These are phyloP conservation scores for Aricia artaxerxes DNA, from an alignment of 2,888 invertebrate species.

Conservation along the genomic window DNA sequence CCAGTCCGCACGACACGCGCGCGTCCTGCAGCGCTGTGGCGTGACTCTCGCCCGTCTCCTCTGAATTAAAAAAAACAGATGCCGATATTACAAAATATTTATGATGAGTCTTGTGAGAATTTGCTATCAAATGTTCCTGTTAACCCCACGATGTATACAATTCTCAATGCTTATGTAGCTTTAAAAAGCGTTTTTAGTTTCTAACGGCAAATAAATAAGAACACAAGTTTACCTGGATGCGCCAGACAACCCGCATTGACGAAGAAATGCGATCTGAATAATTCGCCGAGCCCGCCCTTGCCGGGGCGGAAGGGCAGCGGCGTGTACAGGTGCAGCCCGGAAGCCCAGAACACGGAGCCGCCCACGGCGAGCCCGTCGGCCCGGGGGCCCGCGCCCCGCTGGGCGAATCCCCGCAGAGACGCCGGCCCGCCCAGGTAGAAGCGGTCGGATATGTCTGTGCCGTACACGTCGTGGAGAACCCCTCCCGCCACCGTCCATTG, in stretches of 20 bases:
- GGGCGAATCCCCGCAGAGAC: slow-evolving; percentile 92
- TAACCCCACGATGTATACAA: no score
- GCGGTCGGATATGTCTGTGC: slow-evolving; percentile 84
- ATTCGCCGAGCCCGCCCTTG: slow-evolving; percentile 88
- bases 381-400: slow-evolving; percentile 93
- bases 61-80: slow-evolving; percentile 47
- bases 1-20: slow-evolving; percentile 90
- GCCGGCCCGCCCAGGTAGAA: slow-evolving; percentile 95
- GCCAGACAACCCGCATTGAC: slow-evolving; percentile 92
- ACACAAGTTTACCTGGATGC: slow-evolving; percentile 48
- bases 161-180: no score
- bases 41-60: slow-evolving; percentile 56
- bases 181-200: no score
- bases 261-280: slow-evolving; percentile 94
- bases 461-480: slow-evolving; percentile 82
- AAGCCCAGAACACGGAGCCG: slow-evolving; percentile 91
- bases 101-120: no score
- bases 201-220: not conserved
- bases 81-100: no score
- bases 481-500: slow-evolving; percentile 87
- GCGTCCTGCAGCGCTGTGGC: slow-evolving; percentile 71
- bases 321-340: slow-evolving; percentile 92
- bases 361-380: slow-evolving; percentile 88
- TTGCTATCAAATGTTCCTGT: no score
- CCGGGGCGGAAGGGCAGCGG: slow-evolving; percentile 94